Conservation (phyloP, 1,140 invertebrate genomes). For the Drosophila carrolli region DNA sequence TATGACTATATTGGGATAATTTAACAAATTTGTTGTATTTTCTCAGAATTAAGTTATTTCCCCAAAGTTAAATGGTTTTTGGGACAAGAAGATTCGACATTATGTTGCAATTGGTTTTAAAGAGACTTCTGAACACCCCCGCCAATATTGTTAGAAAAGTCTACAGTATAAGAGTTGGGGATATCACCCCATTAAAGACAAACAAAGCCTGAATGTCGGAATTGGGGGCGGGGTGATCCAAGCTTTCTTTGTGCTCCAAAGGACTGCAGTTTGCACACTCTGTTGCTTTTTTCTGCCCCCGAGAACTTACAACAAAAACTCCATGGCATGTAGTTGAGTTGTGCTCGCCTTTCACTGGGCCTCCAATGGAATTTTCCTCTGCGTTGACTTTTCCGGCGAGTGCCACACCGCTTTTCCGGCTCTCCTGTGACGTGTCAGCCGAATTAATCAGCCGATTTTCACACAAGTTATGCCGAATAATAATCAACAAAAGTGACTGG, state of each 20-base stretch:
- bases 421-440: conserved; percentile 14
- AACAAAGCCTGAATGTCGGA: conserved; percentile 40
- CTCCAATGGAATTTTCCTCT: conserved; percentile 11
- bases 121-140: not conserved
- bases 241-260: conserved; percentile 56
- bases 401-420: conserved; percentile 14
- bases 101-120: too few relatives aligned
- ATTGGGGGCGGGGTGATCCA: conserved; percentile 6
- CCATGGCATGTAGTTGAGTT: conserved; percentile 74
- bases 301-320: conserved; percentile 83
- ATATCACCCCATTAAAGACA: conserved; percentile 25
- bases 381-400: conserved; percentile 5
- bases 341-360: conserved; percentile 40
- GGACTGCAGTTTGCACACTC: conserved; percentile 8
- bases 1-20: too few relatives aligned
- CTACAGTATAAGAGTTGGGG: conserved; percentile 20
- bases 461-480: conserved; percentile 31
- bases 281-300: conserved; percentile 14
- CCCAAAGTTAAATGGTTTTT: not conserved
- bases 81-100: too few relatives aligned
- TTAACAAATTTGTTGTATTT: too few relatives aligned
- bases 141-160: not conserved
- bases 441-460: not conserved
- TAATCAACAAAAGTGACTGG: conserved; percentile 38
- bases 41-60: too few relatives aligned